These are phyloP conservation scores for Acipenser transmontanus DNA, from an alignment of 2,797 vertebrate species.

Conservation along the genomic window DNA sequence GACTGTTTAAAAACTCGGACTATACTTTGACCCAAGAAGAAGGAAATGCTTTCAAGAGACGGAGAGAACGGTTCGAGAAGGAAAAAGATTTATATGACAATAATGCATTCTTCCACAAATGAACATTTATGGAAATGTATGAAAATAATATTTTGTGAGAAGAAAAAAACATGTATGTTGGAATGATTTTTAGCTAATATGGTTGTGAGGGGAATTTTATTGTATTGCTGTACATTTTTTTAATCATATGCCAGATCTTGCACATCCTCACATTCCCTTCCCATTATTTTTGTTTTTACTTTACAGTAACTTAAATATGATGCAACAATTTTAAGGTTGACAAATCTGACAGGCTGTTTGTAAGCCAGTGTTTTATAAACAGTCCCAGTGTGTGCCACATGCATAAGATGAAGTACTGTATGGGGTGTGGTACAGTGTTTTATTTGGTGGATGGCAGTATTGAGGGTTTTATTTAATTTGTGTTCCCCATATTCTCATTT, in stretches of 20 bases:
- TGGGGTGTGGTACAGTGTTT: neutral
- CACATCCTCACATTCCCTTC: conserved; percentile 8
- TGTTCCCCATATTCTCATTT: conserved; percentile 6
- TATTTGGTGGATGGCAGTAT: conserved; percentile 5
- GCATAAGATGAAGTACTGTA: neutral
- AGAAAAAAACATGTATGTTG: conserved; percentile 25
- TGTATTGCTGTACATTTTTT: conserved; percentile 14
- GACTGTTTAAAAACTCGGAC: conserved; percentile 65
- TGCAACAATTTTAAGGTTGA: neutral
- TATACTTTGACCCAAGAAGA: too few species aligned
- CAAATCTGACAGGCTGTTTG: conserved; percentile 5
- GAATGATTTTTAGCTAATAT: conserved; percentile 49
- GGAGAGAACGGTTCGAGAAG: conserved; percentile 21
- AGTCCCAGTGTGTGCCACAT: neutral
- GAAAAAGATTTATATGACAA: conserved; percentile 1
- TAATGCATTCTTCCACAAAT: neutral
- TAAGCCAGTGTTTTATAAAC: neutral
- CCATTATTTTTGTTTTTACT: conserved; percentile 13
- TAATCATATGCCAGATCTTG: conserved; percentile 11
- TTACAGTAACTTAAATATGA: conserved; percentile 7
- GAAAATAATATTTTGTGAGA: conserved; percentile 20
- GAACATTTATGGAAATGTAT: conserved; percentile 26
- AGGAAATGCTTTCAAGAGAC: neutral
- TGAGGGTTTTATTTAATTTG: neutral
- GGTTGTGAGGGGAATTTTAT: conserved; percentile 12